Conservation (phyloP, 2,113 vertebrate genomes). For the Drymodes brunneopygia region DNA sequence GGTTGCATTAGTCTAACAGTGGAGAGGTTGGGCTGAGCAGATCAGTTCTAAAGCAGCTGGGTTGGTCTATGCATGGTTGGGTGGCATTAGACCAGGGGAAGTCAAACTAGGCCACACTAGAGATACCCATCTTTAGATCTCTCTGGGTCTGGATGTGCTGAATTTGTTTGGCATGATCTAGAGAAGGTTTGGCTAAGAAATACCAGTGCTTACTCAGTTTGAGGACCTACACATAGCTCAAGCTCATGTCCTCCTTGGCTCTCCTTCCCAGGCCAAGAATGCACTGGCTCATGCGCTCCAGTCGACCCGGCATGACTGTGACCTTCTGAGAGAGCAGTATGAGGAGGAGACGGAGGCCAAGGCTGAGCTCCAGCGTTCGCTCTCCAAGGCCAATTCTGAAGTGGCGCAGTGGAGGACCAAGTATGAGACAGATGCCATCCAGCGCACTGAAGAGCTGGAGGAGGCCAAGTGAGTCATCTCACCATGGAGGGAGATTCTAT, state of each 20-base stretch:
- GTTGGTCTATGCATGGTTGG: rapidly evolving
- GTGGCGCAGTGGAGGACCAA: background rate
- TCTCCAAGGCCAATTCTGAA: background rate
- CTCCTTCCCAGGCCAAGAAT: background rate
- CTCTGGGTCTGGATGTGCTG: background rate
- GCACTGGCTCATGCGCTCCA: constrained; percentile 59
- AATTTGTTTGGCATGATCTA: background rate
- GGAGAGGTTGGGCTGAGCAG: background rate
- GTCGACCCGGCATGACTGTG: constrained; percentile 83
- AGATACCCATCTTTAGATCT: background rate
- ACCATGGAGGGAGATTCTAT: background rate
- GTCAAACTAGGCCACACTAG: background rate
- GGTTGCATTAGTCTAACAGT: background rate
- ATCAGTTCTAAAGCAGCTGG: background rate
- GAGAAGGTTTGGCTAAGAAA: background rate
- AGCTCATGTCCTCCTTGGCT: background rate
- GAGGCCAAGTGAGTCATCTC: background rate
- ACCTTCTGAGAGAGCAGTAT: constrained; percentile 84
- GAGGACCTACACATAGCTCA: background rate
- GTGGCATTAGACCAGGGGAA: background rate
- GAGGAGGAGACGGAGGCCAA: constrained; percentile 88
- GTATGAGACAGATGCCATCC: constrained; percentile 86
- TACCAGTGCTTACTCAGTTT: background rate
- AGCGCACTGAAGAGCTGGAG: background rate
- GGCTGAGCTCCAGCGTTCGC: constrained; percentile 73